Evolutionary conservation across 2,888 invertebrate species (phyloP).

Genomic region (Podabrus alpinus): DNA sequence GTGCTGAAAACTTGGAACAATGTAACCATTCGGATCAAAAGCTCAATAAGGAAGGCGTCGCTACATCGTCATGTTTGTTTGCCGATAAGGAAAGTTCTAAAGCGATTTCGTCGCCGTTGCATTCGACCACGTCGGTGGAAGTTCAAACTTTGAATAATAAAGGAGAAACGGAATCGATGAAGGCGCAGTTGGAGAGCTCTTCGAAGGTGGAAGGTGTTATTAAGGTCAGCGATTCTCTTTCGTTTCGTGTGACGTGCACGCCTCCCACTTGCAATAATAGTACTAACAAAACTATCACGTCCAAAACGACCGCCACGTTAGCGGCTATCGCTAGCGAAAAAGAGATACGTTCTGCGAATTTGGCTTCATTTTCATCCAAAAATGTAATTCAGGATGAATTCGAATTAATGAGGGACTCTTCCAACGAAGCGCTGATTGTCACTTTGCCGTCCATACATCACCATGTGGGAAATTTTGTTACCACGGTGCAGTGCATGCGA

Average conservation of each 20-base stretch:
- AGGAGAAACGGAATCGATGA: conserved; percentile 16
- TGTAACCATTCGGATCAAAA: not conserved
- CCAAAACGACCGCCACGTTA: not conserved
- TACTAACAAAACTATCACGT: not conserved
- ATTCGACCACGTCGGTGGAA: conserved; percentile 18
- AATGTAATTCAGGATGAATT: conserved; percentile 21
- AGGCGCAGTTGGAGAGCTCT: conserved; percentile 21
- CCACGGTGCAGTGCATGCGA: not conserved
- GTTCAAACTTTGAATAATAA: conserved; percentile 13
- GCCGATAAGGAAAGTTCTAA: not conserved
- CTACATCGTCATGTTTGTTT: not conserved
- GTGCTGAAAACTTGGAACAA: not conserved
- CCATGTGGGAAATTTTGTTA: not conserved
- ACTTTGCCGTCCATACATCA: conserved; percentile 7
- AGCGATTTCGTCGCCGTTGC: not conserved
- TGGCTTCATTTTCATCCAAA: too few relatives aligned
- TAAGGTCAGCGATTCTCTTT: conserved; percentile 20
- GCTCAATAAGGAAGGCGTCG: not conserved
- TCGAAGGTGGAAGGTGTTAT: conserved; percentile 19
- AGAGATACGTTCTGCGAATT: not conserved
- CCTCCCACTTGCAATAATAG: not conserved
- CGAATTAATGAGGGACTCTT: conserved; percentile 38
- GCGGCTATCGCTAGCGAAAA: not conserved
- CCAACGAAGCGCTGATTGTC: conserved; percentile 27
- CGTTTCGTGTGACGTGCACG: conserved; percentile 13